Percentiles rank a stretch among this genome's conserved stretches.
Conservation (phyloP, 1,140 invertebrate species). For the Drosophila pectinifera region DNA sequence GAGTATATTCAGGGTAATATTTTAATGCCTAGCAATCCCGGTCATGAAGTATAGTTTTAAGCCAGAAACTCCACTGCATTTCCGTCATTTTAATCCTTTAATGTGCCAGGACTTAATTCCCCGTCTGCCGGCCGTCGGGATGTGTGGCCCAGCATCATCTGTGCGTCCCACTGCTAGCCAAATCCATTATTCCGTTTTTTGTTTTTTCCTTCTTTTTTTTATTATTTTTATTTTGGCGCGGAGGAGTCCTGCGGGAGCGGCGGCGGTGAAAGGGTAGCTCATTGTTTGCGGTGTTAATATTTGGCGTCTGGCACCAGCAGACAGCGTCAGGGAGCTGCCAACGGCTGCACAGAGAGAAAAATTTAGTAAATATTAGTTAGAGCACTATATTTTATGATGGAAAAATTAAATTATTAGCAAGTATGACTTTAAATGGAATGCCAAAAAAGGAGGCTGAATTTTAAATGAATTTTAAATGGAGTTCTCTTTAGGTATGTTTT, state of each 20-base stretch:
- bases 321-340: constrained; percentile 28
- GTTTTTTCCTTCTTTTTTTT: constrained; percentile 19
- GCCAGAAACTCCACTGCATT: constrained; percentile 33
- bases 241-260: constrained; percentile 16
- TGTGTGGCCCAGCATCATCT: constrained; percentile 40
- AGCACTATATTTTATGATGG: too few species aligned
- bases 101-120: constrained; percentile 28
- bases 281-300: constrained; percentile 82
- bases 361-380: too few species aligned
- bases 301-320: constrained; percentile 74
- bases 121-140: constrained; percentile 23
- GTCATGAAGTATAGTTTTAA: constrained; percentile 22
- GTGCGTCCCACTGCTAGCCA: constrained; percentile 45
- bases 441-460: too few species aligned
- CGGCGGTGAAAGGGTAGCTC: constrained; percentile 32
- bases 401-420: too few species aligned
- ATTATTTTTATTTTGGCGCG: constrained; percentile 31
- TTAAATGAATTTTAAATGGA: too few species aligned
- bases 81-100: constrained; percentile 69
- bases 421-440: too few species aligned
- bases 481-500: too few species aligned
- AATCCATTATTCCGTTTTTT: constrained; percentile 63
- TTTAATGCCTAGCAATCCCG: constrained; percentile 16
- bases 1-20: constrained; percentile 1
- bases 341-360: constrained; percentile 9